Conservation (phyloP, 2,797 vertebrate species). For the Sebastiscus tertius region DNA sequence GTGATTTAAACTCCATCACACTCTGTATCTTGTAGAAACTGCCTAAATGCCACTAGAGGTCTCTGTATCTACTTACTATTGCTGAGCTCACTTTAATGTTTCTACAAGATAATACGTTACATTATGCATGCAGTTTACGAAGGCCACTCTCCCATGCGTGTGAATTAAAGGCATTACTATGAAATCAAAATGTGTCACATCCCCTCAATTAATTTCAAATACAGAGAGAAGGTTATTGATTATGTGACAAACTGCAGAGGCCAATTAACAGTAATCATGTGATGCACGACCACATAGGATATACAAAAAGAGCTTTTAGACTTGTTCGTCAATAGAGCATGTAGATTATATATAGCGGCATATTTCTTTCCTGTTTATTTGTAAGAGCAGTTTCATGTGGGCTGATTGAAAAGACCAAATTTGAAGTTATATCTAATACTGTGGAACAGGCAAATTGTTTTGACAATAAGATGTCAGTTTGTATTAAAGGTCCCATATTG, state of each 20-base stretch:
- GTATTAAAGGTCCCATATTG: too few relatives aligned
- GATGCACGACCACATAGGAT: neutral
- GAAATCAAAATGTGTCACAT: conserved; percentile 20
- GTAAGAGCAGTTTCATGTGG: neutral
- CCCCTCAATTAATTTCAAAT: conserved; percentile 6
- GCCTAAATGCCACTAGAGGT: neutral
- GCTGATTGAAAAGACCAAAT: neutral
- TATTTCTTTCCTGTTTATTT: neutral
- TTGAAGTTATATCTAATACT: neutral
- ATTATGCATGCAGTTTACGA: neutral
- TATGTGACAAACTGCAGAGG: conserved; percentile 16
- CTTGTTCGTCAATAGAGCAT: neutral
- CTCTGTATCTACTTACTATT: neutral
- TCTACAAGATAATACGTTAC: neutral
- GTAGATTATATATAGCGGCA: neutral
- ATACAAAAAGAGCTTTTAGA: neutral
- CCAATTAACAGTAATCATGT: conserved; percentile 13
- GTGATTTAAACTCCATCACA: neutral
- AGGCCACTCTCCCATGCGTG: neutral
- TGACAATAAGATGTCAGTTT: neutral
- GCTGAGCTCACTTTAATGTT: neutral
- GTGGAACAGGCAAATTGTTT: neutral
- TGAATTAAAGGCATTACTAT: neutral
- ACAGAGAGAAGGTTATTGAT: conserved; percentile 35
- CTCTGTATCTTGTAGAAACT: neutral